Evolutionary conservation across 2,888 invertebrate species (phyloP).

Genomic region (Drosophila cyrtoloma): DNA sequence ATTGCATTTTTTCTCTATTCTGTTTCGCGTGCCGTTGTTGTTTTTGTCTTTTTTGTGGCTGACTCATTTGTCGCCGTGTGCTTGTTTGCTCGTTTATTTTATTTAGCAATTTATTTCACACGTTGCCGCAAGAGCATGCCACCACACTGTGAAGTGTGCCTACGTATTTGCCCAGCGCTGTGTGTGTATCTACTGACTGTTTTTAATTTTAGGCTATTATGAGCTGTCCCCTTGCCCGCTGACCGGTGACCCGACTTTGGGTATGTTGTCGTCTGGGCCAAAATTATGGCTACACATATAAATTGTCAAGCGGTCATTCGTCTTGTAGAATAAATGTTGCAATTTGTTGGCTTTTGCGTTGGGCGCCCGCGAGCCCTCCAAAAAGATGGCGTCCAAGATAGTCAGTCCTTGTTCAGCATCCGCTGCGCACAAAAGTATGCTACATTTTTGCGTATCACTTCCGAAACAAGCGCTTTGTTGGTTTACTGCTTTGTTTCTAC

Average conservation of each 20-base stretch:
- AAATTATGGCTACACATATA: conserved; percentile 80
- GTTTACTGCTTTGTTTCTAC: conserved; percentile 25
- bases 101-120: conserved; percentile 81
- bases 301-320: conserved; percentile 84
- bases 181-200: conserved; percentile 70
- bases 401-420: conserved; percentile 38
- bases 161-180: conserved; percentile 38
- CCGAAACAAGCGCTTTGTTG: conserved; percentile 20
- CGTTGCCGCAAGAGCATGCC: conserved; percentile 57
- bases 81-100: conserved; percentile 80
- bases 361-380: conserved; percentile 44
- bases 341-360: conserved; percentile 82
- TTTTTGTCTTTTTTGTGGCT: conserved; percentile 27
- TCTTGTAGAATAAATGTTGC: conserved; percentile 85
- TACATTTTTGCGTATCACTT: conserved; percentile 50
- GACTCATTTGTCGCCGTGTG: conserved; percentile 75
- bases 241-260: conserved; percentile 1
- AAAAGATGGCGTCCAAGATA: conserved; percentile 59
- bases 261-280: conserved; percentile 39
- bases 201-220: conserved; percentile 82
- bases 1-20: conserved; percentile 58
- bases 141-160: conserved; percentile 35
- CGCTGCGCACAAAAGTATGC: conserved; percentile 63
- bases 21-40: conserved; percentile 22
- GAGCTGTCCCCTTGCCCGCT: conserved; percentile 44